A percentile compares a stretch with the other conserved stretches of the same genome.
These are phyloP conservation scores for Notolabrus celidotus DNA, from an alignment of 2,797 vertebrate species.

Conservation along the genomic window DNA sequence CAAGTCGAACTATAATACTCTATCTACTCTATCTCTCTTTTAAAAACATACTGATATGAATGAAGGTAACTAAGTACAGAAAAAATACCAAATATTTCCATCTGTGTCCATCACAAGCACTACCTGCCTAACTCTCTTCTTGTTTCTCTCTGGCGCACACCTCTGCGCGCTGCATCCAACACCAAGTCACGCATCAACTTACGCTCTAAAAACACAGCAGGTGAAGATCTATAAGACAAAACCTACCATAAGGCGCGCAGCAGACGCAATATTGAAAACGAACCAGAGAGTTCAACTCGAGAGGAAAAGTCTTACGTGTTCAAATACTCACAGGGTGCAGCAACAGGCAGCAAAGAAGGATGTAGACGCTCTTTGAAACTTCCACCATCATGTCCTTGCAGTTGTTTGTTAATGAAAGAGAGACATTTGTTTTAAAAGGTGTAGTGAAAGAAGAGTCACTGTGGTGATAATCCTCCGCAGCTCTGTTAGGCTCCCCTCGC, in stretches of 20 bases:
- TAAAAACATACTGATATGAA: no score
- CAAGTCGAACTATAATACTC: no score
- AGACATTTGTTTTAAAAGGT: neutral
- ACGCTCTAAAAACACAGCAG: neutral
- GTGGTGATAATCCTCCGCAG: constrained; percentile 28
- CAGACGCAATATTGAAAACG: neutral
- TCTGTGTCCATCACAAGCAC: no score
- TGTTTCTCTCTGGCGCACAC: neutral
- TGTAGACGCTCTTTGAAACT: constrained; percentile 32
- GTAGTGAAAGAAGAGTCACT: neutral
- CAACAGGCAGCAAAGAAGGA: constrained; percentile 62
- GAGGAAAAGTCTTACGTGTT: constrained; percentile 24
- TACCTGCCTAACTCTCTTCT: neutral
- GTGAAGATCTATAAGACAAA: neutral
- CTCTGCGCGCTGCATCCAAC: constrained; percentile 24
- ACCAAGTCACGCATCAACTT: neutral
- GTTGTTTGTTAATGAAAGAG: no score
- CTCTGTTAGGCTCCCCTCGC: neutral
- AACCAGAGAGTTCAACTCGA: constrained; percentile 11
- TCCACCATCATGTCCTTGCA: constrained; percentile 41
- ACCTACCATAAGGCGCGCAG: neutral
- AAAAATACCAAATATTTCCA: neutral
- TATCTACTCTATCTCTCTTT: no score
- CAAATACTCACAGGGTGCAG: constrained; percentile 71
- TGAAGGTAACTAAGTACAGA: neutral